Evolutionary conservation across 2,888 invertebrate species (phyloP), one percentile per base, ranked within the genome.

Genomic region (Tromatobia lineatoria): DNA sequence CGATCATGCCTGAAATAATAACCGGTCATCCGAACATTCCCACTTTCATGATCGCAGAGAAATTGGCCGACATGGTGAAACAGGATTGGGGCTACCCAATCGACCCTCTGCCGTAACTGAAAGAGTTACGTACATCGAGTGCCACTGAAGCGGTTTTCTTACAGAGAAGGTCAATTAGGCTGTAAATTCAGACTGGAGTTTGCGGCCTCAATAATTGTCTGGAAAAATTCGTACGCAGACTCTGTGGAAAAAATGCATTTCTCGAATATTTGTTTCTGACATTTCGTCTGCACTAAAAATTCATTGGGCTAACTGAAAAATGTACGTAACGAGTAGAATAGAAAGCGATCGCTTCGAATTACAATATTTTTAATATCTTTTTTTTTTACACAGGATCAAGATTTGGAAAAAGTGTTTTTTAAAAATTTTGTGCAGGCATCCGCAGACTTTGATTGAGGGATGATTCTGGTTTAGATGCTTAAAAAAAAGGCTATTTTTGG

Each of bases 21-120:
- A 95, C 95, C 0, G 96, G 95, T 0, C 96, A 96, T 90, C 95
- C 96, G 0, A 96, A 95, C 87, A 95, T 95, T 3, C 95, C 96
- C 8, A 95, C 95, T 0, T 95, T 96, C 47, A 96, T 96, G 96
- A 95, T 96, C 66, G 96, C 95, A 0, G 96, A 96, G 93, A 96
- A 96, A 89, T 96, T 95, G 3, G 95, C 96, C 0, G 96, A 96
- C 90, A 94, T 96, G 93, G 95, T 96, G 29, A 96, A 95, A 88
- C 90, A 92, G 70, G 94, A 94, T 78, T 96, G 95, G 95, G 88
- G 88, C 20, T 88, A 89, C 66, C 80, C 47, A 2, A 80, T 61
- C 10, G 77, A 82, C 57, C 76, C 78, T 38, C 45, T 83, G 42
- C 52, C 29, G 18, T 84, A 77, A 79, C n/a, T 38, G 13, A 7